phyloP scores from a whole-genome alignment of 2,113 vertebrate genomes.

The Scomber japonicus region DNA sequence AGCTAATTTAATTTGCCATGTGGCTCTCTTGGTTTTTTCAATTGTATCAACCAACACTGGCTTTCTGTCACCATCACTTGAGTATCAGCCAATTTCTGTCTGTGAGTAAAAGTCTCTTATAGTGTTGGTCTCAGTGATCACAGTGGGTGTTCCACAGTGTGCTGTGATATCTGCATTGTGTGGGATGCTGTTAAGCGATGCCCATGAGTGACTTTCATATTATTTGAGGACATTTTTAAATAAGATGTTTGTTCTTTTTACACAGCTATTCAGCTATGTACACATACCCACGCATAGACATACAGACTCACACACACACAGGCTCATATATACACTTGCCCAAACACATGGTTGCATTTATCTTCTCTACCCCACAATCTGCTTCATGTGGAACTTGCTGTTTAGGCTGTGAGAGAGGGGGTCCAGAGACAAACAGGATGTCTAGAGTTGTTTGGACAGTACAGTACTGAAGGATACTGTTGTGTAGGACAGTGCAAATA shows the following conservation, averaged over 20 bases:
- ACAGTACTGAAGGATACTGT: constrained; percentile 38
- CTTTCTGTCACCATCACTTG: constrained; percentile 26
- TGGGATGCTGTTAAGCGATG: constrained; percentile 56
- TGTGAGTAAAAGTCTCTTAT: constrained; percentile 40
- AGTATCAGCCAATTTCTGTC: constrained; percentile 33
- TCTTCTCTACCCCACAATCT: constrained; percentile 77
- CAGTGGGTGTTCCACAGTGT: constrained; percentile 68
- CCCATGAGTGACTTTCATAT: constrained; percentile 62
- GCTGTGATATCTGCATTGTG: constrained; percentile 42
- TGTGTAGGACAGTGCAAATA: constrained; percentile 13
- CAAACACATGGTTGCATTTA: constrained; percentile 83
- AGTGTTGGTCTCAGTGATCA: constrained; percentile 59
- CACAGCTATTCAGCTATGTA: constrained; percentile 44
- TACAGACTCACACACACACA: constrained; percentile 29
- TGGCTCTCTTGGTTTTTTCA: constrained; percentile 51
- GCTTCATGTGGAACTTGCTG: constrained; percentile 82
- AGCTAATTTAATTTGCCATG: constrained; percentile 39
- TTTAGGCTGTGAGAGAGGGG: constrained; percentile 73
- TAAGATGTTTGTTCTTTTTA: constrained; percentile 31
- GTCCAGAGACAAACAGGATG: constrained; percentile 82
- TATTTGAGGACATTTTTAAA: constrained; percentile 44
- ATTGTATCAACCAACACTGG: constrained; percentile 31
- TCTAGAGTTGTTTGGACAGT: constrained; percentile 77
- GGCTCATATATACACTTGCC: constrained; percentile 68
- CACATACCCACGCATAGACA: constrained; percentile 54